A percentile compares a stretch with the other conserved stretches of the same genome.
These are phyloP conservation scores for Callaeas wilsoni DNA, from an alignment of 2,113 vertebrate species.

Conservation along the genomic window DNA sequence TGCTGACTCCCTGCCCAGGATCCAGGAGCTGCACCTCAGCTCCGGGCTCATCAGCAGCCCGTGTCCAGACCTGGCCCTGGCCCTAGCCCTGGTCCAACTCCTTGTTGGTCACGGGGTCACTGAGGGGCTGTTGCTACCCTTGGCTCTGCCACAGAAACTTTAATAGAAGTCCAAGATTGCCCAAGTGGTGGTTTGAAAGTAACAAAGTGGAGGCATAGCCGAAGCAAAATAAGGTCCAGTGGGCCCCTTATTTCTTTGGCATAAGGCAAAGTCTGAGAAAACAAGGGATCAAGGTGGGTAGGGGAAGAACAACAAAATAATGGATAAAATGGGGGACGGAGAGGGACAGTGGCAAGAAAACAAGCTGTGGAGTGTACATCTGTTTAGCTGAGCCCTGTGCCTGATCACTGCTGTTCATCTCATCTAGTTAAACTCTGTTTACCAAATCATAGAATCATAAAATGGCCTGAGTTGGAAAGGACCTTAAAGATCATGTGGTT, in stretches of 20 bases:
- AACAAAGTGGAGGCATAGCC: accelerated
- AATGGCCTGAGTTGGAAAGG: not conserved
- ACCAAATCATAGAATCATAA: not conserved
- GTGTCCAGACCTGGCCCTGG: not conserved
- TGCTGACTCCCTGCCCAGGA: accelerated
- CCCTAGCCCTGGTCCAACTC: accelerated
- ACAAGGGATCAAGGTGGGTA: not conserved
- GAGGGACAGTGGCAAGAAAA: not conserved
- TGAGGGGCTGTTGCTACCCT: not conserved
- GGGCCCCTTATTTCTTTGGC: not conserved
- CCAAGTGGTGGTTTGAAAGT: not conserved
- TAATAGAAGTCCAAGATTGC: not conserved
- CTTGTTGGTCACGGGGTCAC: not conserved
- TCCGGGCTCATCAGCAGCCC: not conserved
- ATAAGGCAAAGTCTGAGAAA: not conserved
- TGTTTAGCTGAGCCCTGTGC: not conserved
- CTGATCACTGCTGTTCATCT: not conserved
- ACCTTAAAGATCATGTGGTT: not conserved
- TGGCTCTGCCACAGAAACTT: not conserved
- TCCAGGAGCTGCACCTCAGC: not conserved
- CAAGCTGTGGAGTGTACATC: not conserved
- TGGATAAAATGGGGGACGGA: not conserved
- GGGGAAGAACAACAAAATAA: not conserved
- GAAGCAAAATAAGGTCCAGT: not conserved
- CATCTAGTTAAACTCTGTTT: not conserved